A percentile compares a stretch with the other conserved stretches of the same genome.
Conservation (phyloP, 2,888 invertebrate genomes). For the Cephalotes varians region DNA sequence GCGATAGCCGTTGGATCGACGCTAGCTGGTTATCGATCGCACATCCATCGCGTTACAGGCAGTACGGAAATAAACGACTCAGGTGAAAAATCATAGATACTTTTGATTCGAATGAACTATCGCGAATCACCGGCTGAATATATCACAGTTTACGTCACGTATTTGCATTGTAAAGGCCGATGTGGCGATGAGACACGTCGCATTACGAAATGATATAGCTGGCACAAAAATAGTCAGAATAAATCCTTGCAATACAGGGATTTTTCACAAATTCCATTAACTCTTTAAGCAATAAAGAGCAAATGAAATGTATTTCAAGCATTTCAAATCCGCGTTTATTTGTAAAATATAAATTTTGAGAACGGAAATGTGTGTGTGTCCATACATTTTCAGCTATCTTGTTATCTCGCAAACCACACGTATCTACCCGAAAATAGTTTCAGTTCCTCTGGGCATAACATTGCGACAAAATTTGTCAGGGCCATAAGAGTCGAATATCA, state of each 20-base stretch:
- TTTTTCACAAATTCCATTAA: background rate
- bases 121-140: slow-evolving; percentile 26
- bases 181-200: slow-evolving; percentile 34
- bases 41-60: slow-evolving; percentile 29
- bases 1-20: slow-evolving; percentile 38
- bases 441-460: slow-evolving; percentile 71
- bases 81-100: slow-evolving; percentile 40
- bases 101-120: slow-evolving; percentile 39
- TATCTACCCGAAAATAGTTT: slow-evolving; percentile 31
- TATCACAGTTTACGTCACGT: slow-evolving; percentile 48
- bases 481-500: slow-evolving; percentile 65
- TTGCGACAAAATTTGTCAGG: slow-evolving; percentile 41
- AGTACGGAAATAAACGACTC: slow-evolving; percentile 50
- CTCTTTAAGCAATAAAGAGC: background rate
- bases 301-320: no score
- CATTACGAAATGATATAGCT: slow-evolving; percentile 8
- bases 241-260: background rate
- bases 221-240: background rate
- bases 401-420: slow-evolving; percentile 27
- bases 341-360: background rate
- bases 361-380: background rate
- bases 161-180: slow-evolving; percentile 23
- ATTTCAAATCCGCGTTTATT: background rate
- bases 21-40: slow-evolving; percentile 43
- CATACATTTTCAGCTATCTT: slow-evolving; percentile 15